A percentile compares a stretch with the other conserved stretches of the same genome.
Evolutionary conservation across 1,140 invertebrate genomes (phyloP).

Genomic region (Olivierus martensii): DNA sequence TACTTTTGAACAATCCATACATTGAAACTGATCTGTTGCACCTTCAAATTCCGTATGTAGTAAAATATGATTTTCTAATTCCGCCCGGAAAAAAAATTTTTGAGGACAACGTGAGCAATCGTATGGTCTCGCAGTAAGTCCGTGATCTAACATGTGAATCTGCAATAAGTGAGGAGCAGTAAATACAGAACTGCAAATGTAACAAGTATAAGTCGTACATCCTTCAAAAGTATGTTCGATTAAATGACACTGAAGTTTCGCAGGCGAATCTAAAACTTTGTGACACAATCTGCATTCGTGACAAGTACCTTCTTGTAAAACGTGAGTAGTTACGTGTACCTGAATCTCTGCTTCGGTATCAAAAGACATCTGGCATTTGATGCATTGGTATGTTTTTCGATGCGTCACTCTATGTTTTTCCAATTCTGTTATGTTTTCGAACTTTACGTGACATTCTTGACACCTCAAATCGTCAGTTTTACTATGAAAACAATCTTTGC

Average conservation of each 20-base stretch:
- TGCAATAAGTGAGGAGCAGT: conserved; percentile 62
- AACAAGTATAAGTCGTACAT: conserved; percentile 65
- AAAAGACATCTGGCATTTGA: conserved; percentile 53
- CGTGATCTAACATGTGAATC: conserved; percentile 69
- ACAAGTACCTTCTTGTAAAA: conserved; percentile 37
- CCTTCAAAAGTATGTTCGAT: conserved; percentile 86
- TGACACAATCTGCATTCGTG: conserved; percentile 61
- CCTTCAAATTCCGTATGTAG: conserved; percentile 1
- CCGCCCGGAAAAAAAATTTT: conserved; percentile 81
- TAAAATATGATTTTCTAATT: conserved; percentile 64
- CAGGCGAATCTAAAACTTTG: conserved; percentile 47
- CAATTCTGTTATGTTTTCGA: conserved; percentile 38
- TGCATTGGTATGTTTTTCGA: conserved; percentile 46
- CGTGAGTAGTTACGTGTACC: conserved; percentile 44
- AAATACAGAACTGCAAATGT: conserved; percentile 73
- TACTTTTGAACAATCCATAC: background rate
- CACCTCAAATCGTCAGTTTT: conserved; percentile 30
- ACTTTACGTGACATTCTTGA: conserved; percentile 42
- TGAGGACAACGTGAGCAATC: conserved; percentile 69
- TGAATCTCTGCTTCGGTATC: conserved; percentile 49
- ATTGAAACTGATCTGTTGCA: background rate
- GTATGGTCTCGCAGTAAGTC: conserved; percentile 58
- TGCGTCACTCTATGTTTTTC: conserved; percentile 39
- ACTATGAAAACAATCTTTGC: conserved; percentile 45
- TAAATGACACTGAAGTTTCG: conserved; percentile 72